Evolutionary conservation across 2,888 invertebrate species (phyloP).

Genomic region (Rhogogaster chlorosoma): DNA sequence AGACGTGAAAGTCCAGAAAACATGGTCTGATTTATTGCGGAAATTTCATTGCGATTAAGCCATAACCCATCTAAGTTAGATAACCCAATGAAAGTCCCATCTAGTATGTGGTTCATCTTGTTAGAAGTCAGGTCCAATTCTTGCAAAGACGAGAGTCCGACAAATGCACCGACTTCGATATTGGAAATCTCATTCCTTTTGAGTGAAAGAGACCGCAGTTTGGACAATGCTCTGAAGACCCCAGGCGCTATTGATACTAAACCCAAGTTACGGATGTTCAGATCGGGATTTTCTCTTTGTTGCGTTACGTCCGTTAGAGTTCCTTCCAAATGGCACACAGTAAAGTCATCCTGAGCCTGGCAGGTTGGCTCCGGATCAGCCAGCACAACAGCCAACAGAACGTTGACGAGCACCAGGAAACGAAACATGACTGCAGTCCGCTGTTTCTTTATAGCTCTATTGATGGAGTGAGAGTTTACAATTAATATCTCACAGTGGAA

Average conservation of each 20-base stretch:
- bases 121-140: slow-evolving; percentile 68
- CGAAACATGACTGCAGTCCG: too few species aligned
- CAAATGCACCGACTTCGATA: too few species aligned
- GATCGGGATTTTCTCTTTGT: neutral
- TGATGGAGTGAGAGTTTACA: too few species aligned
- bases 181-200: too few species aligned
- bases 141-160: too few species aligned
- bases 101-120: slow-evolving; percentile 71
- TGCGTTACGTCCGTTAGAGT: neutral
- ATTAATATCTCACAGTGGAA: too few species aligned
- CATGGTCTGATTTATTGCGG: slow-evolving; percentile 64
- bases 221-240: neutral
- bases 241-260: slow-evolving; percentile 12
- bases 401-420: neutral
- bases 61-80: slow-evolving; percentile 73
- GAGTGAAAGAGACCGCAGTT: too few species aligned
- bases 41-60: slow-evolving; percentile 64
- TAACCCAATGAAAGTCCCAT: slow-evolving; percentile 74
- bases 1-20: slow-evolving; percentile 24
- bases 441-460: too few species aligned
- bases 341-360: neutral
- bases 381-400: neutral
- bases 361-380: neutral
- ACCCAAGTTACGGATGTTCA: neutral
- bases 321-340: neutral